Percentiles rank a stretch among this genome's conserved stretches.
phyloP scores from a whole-genome alignment of 1,140 invertebrate genomes.

The Lepidurus apus region DNA sequence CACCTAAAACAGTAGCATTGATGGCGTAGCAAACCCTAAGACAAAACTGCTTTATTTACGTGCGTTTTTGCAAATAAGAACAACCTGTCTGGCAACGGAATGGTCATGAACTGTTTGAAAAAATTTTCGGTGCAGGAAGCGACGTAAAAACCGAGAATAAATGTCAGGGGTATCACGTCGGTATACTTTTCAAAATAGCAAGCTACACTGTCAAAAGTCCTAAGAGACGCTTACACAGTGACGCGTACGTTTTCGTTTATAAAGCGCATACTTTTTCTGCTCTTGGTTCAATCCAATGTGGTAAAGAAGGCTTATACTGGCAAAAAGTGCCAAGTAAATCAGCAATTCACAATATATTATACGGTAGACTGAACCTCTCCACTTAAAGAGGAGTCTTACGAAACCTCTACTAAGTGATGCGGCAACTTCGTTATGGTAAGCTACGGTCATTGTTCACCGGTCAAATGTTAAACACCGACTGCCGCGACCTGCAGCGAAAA shows the following conservation, averaged over 20 bases:
- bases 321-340: constrained; percentile 57
- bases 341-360: constrained; percentile 64
- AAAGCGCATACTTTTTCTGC: constrained; percentile 52
- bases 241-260: background rate
- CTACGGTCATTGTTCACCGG: constrained; percentile 58
- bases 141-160: constrained; percentile 87
- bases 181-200: constrained; percentile 71
- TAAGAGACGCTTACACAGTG: constrained; percentile 39
- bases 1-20: constrained; percentile 55
- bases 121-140: constrained; percentile 84
- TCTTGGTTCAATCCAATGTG: constrained; percentile 51
- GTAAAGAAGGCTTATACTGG: constrained; percentile 57
- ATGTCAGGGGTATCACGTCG: constrained; percentile 74
- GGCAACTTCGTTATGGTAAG: constrained; percentile 66
- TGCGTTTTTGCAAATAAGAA: constrained; percentile 23
- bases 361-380: constrained; percentile 69
- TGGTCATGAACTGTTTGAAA: constrained; percentile 81
- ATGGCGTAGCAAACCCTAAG: constrained; percentile 46
- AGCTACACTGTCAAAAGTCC: constrained; percentile 65
- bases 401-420: constrained; percentile 63
- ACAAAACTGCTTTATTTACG: background rate
- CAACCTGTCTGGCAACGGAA: constrained; percentile 67
- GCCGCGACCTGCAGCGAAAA: background rate
- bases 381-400: constrained; percentile 62
- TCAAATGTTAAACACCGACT: background rate